A percentile compares a stretch with the other conserved stretches of the same genome.
Evolutionary conservation across 2,113 vertebrate species (phyloP).

Genomic region (Proterorhinus semilunaris): DNA sequence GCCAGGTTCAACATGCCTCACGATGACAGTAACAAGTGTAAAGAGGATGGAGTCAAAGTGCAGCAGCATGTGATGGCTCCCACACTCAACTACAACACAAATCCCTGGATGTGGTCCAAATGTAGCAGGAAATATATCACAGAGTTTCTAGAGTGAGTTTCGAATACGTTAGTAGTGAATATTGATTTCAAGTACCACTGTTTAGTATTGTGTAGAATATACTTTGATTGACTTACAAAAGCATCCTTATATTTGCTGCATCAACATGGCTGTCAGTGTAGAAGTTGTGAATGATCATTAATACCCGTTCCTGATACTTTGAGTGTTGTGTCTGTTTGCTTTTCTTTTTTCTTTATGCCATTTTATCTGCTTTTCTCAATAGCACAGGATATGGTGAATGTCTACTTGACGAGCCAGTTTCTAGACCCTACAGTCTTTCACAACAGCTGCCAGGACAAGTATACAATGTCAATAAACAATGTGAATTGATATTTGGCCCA

Average conservation of each 20-base stretch:
- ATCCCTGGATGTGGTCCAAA: slow-evolving; percentile 99
- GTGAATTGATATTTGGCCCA: slow-evolving; percentile 97
- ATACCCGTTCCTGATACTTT: slow-evolving; percentile 46
- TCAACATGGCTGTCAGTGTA: no score
- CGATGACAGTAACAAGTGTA: slow-evolving; percentile 96
- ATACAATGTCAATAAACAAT: slow-evolving; percentile 97
- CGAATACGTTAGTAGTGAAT: slow-evolving; percentile 1
- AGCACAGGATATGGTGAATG: slow-evolving; percentile 98
- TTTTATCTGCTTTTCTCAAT: slow-evolving; percentile 78
- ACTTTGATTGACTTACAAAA: no score
- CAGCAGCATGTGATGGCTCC: slow-evolving; percentile 98
- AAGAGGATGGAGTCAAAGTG: slow-evolving; percentile 91
- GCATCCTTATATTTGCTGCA: no score
- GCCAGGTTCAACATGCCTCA: slow-evolving; percentile 98
- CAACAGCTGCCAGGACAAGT: slow-evolving; percentile 90
- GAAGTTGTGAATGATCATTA: no score
- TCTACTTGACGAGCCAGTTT: slow-evolving; percentile 92
- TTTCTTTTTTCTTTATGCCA: slow-evolving; percentile 65
- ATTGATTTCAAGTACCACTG: neutral
- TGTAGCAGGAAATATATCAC: slow-evolving; percentile 99
- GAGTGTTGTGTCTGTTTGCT: slow-evolving; percentile 65
- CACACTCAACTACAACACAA: slow-evolving; percentile 94
- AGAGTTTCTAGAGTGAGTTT: slow-evolving; percentile 97
- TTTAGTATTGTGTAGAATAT: no score
- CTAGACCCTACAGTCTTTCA: slow-evolving; percentile 87